Percentiles rank a stretch among this genome's conserved stretches.
These are phyloP conservation scores for Lepus oiostolus DNA, from an alignment of 2,797 vertebrate species.

Conservation along the genomic window DNA sequence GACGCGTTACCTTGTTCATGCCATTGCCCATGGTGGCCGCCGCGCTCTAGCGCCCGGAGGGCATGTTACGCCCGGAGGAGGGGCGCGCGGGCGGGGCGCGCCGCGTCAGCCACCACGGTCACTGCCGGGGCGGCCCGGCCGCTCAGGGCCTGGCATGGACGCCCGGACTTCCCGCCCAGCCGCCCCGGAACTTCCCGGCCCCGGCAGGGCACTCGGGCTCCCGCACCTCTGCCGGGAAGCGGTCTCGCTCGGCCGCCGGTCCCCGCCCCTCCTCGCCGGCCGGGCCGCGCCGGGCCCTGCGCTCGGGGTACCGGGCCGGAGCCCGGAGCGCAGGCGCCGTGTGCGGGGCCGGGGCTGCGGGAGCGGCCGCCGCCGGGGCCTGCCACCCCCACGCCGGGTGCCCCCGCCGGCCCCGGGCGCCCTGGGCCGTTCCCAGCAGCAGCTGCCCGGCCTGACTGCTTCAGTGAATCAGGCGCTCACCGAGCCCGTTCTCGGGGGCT, in stretches of 20 bases:
- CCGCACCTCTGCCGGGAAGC: slow-evolving; percentile 58
- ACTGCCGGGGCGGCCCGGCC: neutral
- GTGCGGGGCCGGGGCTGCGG: neutral
- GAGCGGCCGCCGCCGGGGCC: neutral
- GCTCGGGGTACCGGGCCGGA: neutral
- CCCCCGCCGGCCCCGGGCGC: no score
- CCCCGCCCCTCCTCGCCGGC: neutral
- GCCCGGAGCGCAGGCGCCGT: neutral
- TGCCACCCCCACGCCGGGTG: no score
- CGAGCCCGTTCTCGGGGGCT: slow-evolving; percentile 4
- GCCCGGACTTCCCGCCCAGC: slow-evolving; percentile 64
- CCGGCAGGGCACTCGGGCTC: neutral
- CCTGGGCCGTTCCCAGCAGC: slow-evolving; percentile 68
- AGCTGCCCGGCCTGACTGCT: neutral
- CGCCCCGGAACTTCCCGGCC: slow-evolving; percentile 51
- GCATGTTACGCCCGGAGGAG: neutral
- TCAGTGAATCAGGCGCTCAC: slow-evolving; percentile 73
- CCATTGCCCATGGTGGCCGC: slow-evolving; percentile 89
- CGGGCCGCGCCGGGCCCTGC: neutral
- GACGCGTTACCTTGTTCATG: slow-evolving; percentile 89
- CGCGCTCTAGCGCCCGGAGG: slow-evolving; percentile 57
- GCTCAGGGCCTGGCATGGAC: neutral
- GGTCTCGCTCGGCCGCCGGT: slow-evolving; percentile 41
- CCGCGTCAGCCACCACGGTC: neutral
- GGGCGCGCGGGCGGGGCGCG: slow-evolving; percentile 13